These are phyloP conservation scores for Corythucha ciliata DNA, from an alignment of 2,888 invertebrate species.

Conservation along the genomic window DNA sequence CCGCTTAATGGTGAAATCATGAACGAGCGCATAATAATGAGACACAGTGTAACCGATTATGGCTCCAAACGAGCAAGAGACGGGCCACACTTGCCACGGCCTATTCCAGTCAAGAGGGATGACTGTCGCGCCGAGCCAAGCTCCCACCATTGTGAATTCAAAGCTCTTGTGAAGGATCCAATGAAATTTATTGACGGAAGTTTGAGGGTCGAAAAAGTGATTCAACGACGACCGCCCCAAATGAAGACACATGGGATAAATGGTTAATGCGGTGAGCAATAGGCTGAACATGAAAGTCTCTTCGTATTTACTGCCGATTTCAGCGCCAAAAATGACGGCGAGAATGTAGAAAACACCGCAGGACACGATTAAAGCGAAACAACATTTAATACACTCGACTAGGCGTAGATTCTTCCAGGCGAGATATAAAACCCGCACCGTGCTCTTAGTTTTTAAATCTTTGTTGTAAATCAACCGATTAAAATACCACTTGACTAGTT, in stretches of 20 bases:
- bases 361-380: conserved; percentile 44
- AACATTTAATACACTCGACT: conserved; percentile 43
- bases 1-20: too few species aligned
- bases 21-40: conserved; percentile 40
- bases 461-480: conserved; percentile 23
- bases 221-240: conserved; percentile 45
- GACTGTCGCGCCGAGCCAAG: conserved; percentile 75
- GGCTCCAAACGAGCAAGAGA: conserved; percentile 61
- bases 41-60: conserved; percentile 52
- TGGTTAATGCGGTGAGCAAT: conserved; percentile 52
- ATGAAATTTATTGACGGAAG: conserved; percentile 40
- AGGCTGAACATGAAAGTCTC: conserved; percentile 58
- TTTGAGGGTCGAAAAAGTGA: conserved; percentile 43
- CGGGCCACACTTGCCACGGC: conserved; percentile 77
- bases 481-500: conserved; percentile 23
- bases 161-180: conserved; percentile 42
- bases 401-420: conserved; percentile 19
- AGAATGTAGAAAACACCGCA: conserved; percentile 49
- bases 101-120: conserved; percentile 87
- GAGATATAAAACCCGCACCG: conserved; percentile 13
- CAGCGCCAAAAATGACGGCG: conserved; percentile 60
- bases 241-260: conserved; percentile 54
- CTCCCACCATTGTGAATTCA: conserved; percentile 56
- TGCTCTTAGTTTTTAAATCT: conserved; percentile 24
- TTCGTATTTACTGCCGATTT: conserved; percentile 52